Evolutionary conservation across 2,113 vertebrate species (phyloP).

Genomic region (Isurus oxyrinchus): DNA sequence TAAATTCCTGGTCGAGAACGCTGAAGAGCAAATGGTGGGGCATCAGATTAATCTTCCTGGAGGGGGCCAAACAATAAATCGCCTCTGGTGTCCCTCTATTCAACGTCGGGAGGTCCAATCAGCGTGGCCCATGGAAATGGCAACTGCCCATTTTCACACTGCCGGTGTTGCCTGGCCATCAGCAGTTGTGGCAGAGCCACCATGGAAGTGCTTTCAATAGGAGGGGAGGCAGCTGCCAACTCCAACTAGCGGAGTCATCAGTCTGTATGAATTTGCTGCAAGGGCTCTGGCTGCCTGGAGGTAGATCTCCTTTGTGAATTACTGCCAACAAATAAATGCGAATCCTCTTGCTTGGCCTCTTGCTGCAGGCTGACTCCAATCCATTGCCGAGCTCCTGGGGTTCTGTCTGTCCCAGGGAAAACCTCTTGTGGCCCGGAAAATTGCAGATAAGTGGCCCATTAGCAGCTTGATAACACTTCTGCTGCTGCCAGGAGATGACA

Average conservation of each 20-base stretch:
- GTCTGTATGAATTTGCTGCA: background rate
- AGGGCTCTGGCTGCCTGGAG: background rate
- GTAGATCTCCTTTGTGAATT: background rate
- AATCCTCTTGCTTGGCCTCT: too few species aligned
- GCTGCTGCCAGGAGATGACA: too few species aligned
- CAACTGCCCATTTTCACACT: background rate
- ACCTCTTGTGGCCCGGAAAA: too few species aligned
- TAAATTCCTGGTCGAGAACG: background rate
- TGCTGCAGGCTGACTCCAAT: too few species aligned
- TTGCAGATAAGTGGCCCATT: too few species aligned
- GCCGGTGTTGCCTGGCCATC: background rate
- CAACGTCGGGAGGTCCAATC: background rate
- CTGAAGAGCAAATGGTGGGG: background rate
- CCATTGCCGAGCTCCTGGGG: too few species aligned
- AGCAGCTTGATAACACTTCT: too few species aligned
- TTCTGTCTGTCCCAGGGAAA: too few species aligned
- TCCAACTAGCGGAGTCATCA: background rate
- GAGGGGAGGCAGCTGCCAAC: background rate
- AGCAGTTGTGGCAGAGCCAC: background rate
- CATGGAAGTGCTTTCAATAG: background rate
- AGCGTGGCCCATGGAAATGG: background rate
- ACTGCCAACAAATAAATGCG: background rate
- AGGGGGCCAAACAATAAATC: too few species aligned
- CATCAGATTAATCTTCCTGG: background rate
- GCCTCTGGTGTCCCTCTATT: background rate